These are phyloP conservation scores for Aphidius gifuensis DNA, from an alignment of 1,140 invertebrate genomes.

Conservation along the genomic window DNA sequence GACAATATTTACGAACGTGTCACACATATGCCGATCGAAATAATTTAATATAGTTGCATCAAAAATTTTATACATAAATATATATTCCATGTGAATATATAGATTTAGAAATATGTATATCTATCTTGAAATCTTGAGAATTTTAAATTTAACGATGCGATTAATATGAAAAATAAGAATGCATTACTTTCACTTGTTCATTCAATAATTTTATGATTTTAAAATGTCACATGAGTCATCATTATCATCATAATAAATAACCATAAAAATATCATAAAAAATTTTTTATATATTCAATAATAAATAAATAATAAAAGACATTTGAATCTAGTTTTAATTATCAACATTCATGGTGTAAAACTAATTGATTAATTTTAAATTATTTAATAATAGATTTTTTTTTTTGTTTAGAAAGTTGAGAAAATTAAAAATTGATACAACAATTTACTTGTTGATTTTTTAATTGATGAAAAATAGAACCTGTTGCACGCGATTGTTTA, in stretches of 20 bases:
- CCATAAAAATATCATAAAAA: neutral
- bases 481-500: no score
- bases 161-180: neutral
- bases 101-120: neutral
- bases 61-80: neutral
- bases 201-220: no score
- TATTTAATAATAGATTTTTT: no score
- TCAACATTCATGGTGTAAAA: neutral
- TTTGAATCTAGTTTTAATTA: neutral
- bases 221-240: no score
- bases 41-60: constrained; percentile 14
- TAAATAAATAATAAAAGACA: no score
- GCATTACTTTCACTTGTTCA: neutral
- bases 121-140: neutral
- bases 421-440: no score
- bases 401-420: no score
- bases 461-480: no score
- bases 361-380: neutral
- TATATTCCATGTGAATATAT: no score
- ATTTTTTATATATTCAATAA: no score
- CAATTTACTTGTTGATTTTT: no score
- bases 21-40: constrained; percentile 23
- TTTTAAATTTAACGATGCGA: neutral
- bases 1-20: constrained; percentile 29
- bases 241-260: no score